Base-by-base conservation (phyloP, 2,888 invertebrate genomes). In the Nasonovia ribisnigri region DNA sequence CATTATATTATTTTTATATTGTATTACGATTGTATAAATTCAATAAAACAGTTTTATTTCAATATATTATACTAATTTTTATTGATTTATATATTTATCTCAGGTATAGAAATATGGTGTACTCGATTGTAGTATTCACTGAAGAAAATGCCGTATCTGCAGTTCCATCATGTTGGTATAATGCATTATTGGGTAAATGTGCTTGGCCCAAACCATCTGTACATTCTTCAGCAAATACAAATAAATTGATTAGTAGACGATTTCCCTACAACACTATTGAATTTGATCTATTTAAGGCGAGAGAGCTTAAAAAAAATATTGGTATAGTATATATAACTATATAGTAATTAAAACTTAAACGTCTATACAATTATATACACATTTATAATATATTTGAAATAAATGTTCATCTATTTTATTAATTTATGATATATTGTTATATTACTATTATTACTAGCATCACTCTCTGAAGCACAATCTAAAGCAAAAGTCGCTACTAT, bases 111-210 rank as follows among this genome's bases (percentile, higher is more conserved):
- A 51, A 87, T 48, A 48, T 48, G 48, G 48, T 48, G 48, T 48
- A 48, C 10, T 60, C 60, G 11, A 29, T 60, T 60, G 60, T 60
- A 60, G 11, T 60, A 60, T 60, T 60, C 29, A 87, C n/a, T 11
- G 94, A 43, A 48, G 24, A 42, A 57, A 43, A 42, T 46, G 84
- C 90, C 43, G 95, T 95, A 26, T 92, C 67, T 29, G 94, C 94
- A 93, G 84, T 43, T 84, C 43, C 84, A 43, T 43, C 36, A 11
- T 43, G 42, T 43, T 43, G 43, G 43, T 43, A 24, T 84, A 26
- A 43, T 43, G 36, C 36, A 36, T 43, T 42, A 57, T 57, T 60
- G 60, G 60, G 60, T 60, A 60, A 60, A 60, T 60, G 29, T 60
- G 60, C 60, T 60, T 60, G 60, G 29, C 29, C 3, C 11, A 60